phyloP scores from a whole-genome alignment of 2,113 vertebrate species.

The Motacilla alba region DNA sequence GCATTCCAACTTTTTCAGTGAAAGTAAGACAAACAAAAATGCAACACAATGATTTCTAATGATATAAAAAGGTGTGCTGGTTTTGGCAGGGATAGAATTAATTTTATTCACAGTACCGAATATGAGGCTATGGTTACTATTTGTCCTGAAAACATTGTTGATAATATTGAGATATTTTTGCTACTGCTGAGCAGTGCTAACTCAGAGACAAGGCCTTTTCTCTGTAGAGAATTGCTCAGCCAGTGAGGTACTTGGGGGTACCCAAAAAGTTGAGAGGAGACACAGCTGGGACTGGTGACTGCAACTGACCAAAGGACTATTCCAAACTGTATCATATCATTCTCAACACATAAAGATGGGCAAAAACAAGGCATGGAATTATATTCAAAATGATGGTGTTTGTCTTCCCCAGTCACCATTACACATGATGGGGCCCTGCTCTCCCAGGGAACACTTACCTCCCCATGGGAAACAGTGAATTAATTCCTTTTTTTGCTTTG shows the following conservation, averaged over 20 bases:
- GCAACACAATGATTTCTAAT: background rate
- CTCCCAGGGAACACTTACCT: background rate
- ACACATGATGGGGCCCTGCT: accelerated
- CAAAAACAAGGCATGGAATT: background rate
- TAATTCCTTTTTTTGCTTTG: background rate
- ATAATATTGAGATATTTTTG: background rate
- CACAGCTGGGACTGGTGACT: background rate
- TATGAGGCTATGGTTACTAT: background rate
- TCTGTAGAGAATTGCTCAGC: background rate
- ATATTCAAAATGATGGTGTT: background rate
- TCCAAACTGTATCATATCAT: background rate
- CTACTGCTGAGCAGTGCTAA: background rate
- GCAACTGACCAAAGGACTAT: background rate
- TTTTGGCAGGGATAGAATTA: background rate
- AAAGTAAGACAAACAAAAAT: background rate
- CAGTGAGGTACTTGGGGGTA: background rate
- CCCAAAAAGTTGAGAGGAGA: background rate
- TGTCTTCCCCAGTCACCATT: background rate
- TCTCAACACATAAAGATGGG: background rate
- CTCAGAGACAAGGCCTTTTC: background rate
- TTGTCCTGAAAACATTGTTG: background rate
- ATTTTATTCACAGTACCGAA: background rate
- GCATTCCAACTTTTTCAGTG: background rate
- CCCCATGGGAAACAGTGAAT: background rate
- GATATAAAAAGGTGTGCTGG: background rate